These are phyloP conservation scores for Pangasianodon gigas DNA, from an alignment of 2,113 vertebrate genomes.

Conservation along the genomic window DNA sequence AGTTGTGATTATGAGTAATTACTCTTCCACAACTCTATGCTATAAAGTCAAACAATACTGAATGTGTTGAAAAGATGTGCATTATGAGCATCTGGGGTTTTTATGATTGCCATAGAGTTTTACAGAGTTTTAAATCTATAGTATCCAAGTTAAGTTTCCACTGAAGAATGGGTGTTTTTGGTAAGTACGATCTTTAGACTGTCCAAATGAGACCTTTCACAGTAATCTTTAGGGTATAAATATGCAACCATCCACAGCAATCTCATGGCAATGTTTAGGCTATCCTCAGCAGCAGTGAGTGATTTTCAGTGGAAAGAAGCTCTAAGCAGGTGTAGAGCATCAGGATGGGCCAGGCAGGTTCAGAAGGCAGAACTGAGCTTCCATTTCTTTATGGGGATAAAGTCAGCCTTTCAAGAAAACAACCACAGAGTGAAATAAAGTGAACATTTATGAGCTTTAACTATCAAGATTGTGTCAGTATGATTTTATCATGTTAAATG, in stretches of 20 bases:
- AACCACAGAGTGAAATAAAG: not conserved
- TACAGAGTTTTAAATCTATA: not conserved
- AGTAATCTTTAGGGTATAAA: not conserved
- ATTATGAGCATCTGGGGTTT: not conserved
- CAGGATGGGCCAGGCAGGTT: not conserved
- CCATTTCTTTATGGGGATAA: not conserved
- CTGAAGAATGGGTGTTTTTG: not conserved
- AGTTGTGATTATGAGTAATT: not conserved
- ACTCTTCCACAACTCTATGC: not conserved
- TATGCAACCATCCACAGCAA: not conserved
- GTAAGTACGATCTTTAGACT: not conserved
- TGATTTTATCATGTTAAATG: not conserved
- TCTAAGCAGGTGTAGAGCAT: not conserved
- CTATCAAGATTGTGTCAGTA: not conserved
- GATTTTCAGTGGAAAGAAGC: not conserved
- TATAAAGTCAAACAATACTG: not conserved
- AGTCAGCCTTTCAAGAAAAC: not conserved
- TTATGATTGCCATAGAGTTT: not conserved
- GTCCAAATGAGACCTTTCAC: not conserved
- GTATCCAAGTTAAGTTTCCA: not conserved
- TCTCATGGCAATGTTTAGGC: not conserved
- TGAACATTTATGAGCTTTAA: not conserved
- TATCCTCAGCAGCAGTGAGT: not conserved
- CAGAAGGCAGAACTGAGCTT: not conserved
- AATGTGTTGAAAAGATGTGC: not conserved